Base-by-base conservation (phyloP, 2,888 invertebrate genomes). In the Reticulitermes lucifugus region DNA sequence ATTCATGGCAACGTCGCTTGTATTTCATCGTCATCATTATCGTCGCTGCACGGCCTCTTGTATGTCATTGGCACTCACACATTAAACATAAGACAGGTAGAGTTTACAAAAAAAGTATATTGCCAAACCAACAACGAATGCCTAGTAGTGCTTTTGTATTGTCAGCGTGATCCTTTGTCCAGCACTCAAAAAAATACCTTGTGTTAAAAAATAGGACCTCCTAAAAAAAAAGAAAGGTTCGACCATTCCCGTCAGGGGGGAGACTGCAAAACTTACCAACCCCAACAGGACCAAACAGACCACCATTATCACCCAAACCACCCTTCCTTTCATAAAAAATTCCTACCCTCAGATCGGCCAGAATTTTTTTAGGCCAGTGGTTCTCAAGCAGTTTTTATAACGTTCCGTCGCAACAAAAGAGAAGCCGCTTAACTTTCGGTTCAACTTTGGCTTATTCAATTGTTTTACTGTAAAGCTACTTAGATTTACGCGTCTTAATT, bases 231-330 rank as follows among this genome's bases (percentile, higher is more conserved):
- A 77, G 21, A 43, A 77, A 73, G 35, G 73, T 29, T 77, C 46
- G 46, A 46, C 43, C 77, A 43, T 46, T 77, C 41, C 77, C 77
- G 2, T 46, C 22, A 6, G n/a, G 46, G 77, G 77, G 77, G 14
- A 46, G 46, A 46, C 77, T 43, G 77, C 77, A 10, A 46, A 43
- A 77, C 43, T 46, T 77, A n/a, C 22, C 77, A 77, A 43, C 77
- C 77, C 46, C 43, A 77, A 77, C 46, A 77, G 77, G 77, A 77
- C 77, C 77, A 41, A 77, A 77, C 46, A 77, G 43, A 46, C 77
- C 77, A 77, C 43, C 41, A 77, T 77, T 77, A 77, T 77, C 77
- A 77, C 77, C n/a, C 77, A 77, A n/a, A 77, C 77, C 77, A 77
- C 29, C 35, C 77, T 46, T 77, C 77, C 46, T 43, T 77, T 77